A percentile compares a stretch with the other conserved stretches of the same genome.
Evolutionary conservation across 2,113 vertebrate species (phyloP).

Genomic region (Salvelinus namaycush): DNA sequence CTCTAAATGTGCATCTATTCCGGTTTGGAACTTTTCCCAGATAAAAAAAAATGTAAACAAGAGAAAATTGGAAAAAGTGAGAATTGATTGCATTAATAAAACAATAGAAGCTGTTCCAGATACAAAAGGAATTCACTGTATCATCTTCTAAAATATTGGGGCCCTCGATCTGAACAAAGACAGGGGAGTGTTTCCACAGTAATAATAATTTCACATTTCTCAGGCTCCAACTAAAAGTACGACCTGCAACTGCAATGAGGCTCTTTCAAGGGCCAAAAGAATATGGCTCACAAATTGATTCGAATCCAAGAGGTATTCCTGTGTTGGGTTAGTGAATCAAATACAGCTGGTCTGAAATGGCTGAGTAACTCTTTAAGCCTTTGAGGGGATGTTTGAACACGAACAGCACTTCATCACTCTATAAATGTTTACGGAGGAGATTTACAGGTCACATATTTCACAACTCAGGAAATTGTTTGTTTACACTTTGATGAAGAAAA

Average conservation of each 20-base stretch:
- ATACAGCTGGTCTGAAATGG: not conserved
- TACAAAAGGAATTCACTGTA: too few species aligned
- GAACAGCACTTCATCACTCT: too few species aligned
- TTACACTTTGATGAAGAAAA: too few species aligned
- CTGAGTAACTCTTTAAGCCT: too few species aligned
- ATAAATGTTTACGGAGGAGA: too few species aligned
- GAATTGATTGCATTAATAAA: not conserved
- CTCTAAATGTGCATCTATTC: not conserved
- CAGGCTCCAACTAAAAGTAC: not conserved
- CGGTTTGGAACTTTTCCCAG: not conserved
- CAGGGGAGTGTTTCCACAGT: not conserved
- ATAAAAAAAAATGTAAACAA: not conserved
- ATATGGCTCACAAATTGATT: not conserved
- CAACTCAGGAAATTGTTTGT: too few species aligned
- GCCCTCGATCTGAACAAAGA: not conserved
- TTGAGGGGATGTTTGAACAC: too few species aligned
- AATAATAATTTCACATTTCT: not conserved
- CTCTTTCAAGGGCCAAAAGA: not conserved
- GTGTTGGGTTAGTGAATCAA: not conserved
- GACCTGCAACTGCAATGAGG: not conserved
- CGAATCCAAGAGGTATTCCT: not conserved
- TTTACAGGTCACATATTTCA: too few species aligned
- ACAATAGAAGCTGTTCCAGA: not conserved
- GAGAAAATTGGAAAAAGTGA: not conserved
- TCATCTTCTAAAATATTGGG: too few species aligned